Base-by-base conservation (phyloP, 2,888 invertebrate genomes). In the Temnothorax ravouxi region DNA sequence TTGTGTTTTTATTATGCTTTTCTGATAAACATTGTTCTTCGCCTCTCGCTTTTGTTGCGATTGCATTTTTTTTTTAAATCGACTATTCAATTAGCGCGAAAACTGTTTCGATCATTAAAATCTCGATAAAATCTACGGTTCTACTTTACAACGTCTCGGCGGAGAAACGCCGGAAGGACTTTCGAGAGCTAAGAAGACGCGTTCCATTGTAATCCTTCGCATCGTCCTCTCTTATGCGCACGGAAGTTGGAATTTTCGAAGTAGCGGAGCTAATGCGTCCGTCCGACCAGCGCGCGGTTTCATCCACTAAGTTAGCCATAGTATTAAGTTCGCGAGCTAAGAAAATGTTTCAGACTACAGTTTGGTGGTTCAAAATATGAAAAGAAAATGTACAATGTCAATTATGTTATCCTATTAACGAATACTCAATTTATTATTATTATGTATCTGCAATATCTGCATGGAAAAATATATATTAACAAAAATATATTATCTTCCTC, bases 231-330 rank as follows among this genome's bases (percentile, higher is more conserved):
- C 71, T 71, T n/a, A 67, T 59, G 59, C 59, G 44, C 34, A 47
- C 13, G 59, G 47, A 77, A 77, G 77, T 77, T 62, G 41, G 77
- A 71, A 79, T 79, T 79, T 79, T 71, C 79, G 59, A 79, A 79
- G 79, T 69, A 71, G 71, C 34, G 21, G 25, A 59, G 59, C 21
- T 79, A 79, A 79, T 71, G 71, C 56, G 44, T 69, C 29, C 67
- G 77, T 77, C 71, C 69, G 67, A 69, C 62, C 62, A 64, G 21
- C 15, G 21, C 47, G 79, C 71, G 71, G 71, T 79, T 71, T 79
- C 71, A 71, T 79, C 44, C 71, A 59, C 79, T 66, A 59, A 77
- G 76, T 66, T 67, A 41, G 69, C 54, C 44, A 44, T 54, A 56
- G 34, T 47, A 66, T 66, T 66, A 66, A 56, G 21, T 34, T 71